Percentiles rank a stretch among this genome's conserved stretches.
phyloP scores from a whole-genome alignment of 2,797 vertebrate genomes.

The Gallirallus australis region DNA sequence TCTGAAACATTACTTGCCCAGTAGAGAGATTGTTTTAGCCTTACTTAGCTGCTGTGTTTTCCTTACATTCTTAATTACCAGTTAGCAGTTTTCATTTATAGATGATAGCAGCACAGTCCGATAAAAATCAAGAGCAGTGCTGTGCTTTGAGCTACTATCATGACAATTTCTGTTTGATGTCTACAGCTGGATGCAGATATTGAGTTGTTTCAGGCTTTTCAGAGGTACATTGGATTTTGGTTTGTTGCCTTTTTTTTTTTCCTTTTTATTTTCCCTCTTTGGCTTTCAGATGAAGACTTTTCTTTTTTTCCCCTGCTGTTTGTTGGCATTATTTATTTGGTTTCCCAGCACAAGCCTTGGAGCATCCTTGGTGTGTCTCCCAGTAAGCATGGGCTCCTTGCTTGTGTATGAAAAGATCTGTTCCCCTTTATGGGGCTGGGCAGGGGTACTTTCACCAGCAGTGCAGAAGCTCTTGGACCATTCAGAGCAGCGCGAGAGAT shows the following conservation, averaged over 20 bases:
- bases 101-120: background rate
- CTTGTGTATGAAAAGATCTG: background rate
- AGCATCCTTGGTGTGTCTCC: background rate
- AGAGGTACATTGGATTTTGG: background rate
- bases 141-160: background rate
- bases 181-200: background rate
- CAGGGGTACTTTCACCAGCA: background rate
- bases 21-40: background rate
- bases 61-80: background rate
- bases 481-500: background rate
- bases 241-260: background rate
- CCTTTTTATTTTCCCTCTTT: background rate
- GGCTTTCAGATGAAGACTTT: background rate
- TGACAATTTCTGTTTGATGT: background rate
- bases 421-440: no score
- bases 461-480: background rate
- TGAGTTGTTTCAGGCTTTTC: background rate
- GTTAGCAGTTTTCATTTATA: background rate
- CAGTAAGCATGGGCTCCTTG: background rate
- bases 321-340: background rate
- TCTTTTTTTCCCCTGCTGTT: fast-evolving
- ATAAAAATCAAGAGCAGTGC: background rate
- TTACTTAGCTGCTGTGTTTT: background rate
- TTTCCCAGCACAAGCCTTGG: background rate
- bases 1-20: background rate